These are phyloP conservation scores for Aromia moschata DNA, from an alignment of 2,888 invertebrate species.

Conservation along the genomic window DNA sequence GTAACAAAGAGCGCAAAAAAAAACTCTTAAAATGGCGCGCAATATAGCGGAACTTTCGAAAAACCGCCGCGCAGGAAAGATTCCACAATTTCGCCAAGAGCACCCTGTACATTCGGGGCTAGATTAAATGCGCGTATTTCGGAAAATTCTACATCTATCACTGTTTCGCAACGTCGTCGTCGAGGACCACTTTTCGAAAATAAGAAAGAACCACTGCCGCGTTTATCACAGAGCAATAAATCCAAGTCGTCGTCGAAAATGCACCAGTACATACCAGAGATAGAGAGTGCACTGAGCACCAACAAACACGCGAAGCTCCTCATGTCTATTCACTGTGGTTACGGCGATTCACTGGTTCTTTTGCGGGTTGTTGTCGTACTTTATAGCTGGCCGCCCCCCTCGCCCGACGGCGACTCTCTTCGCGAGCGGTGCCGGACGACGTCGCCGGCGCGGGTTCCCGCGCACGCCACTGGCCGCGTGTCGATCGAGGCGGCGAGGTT, in stretches of 20 bases:
- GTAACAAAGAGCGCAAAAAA: too few species aligned
- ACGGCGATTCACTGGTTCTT: slow-evolving; percentile 54
- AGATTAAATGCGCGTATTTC: neutral
- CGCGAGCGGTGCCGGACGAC: slow-evolving; percentile 4
- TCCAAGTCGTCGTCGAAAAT: slow-evolving; percentile 21
- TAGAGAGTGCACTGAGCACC: slow-evolving; percentile 61
- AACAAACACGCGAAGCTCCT: slow-evolving; percentile 61
- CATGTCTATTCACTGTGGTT: slow-evolving; percentile 54
- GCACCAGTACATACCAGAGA: slow-evolving; percentile 60
- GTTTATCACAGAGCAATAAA: slow-evolving; percentile 21
- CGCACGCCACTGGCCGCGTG: slow-evolving; percentile 24
- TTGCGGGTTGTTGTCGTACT: slow-evolving; percentile 53
- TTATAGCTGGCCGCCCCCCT: slow-evolving; percentile 54
- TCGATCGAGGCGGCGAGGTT: neutral
- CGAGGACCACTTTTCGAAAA: slow-evolving; percentile 15
- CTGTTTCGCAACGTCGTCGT: neutral
- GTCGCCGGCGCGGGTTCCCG: slow-evolving; percentile 3
- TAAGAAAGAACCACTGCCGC: slow-evolving; percentile 14
- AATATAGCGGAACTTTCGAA: too few species aligned
- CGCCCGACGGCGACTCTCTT: slow-evolving; percentile 28
- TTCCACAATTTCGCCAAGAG: too few species aligned
- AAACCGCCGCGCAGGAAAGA: too few species aligned
- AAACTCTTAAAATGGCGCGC: too few species aligned
- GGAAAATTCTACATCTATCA: neutral
- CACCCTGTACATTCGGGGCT: too few species aligned